Evolutionary conservation across 2,888 invertebrate species (phyloP).

Genomic region (Lordiphosa andalusiaca): DNA sequence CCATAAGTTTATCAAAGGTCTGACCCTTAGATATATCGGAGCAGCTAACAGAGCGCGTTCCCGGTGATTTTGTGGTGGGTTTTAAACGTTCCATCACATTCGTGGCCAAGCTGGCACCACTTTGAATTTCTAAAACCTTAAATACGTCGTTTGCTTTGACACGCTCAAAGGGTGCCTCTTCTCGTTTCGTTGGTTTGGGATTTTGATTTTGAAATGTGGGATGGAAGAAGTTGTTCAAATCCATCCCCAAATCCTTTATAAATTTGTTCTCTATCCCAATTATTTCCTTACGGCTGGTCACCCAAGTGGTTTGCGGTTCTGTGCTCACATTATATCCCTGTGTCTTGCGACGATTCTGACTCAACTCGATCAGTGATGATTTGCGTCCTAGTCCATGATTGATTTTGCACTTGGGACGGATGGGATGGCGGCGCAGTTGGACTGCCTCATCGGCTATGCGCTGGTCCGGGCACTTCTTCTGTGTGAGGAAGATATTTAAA

Average conservation of each 20-base stretch:
- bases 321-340: too few relatives aligned
- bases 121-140: background rate
- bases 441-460: background rate
- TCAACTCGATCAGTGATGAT: background rate
- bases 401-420: slow-evolving; percentile 1
- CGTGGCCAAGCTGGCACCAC: background rate
- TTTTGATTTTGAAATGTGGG: too few relatives aligned
- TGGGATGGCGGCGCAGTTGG: background rate
- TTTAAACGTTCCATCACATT: background rate
- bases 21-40: too few relatives aligned
- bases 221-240: background rate
- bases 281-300: background rate
- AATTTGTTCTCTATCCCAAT: background rate
- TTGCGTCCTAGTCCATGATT: slow-evolving; percentile 2
- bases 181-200: background rate
- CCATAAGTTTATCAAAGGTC: too few relatives aligned
- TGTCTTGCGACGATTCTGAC: background rate
- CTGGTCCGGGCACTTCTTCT: too few relatives aligned
- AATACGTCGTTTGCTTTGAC: background rate
- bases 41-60: too few relatives aligned
- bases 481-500: too few relatives aligned
- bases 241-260: background rate
- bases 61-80: too few relatives aligned
- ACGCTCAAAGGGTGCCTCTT: background rate
- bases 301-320: background rate